Evolutionary conservation across 2,113 vertebrate genomes (phyloP).

Genomic region (Muscicapa adusta): DNA sequence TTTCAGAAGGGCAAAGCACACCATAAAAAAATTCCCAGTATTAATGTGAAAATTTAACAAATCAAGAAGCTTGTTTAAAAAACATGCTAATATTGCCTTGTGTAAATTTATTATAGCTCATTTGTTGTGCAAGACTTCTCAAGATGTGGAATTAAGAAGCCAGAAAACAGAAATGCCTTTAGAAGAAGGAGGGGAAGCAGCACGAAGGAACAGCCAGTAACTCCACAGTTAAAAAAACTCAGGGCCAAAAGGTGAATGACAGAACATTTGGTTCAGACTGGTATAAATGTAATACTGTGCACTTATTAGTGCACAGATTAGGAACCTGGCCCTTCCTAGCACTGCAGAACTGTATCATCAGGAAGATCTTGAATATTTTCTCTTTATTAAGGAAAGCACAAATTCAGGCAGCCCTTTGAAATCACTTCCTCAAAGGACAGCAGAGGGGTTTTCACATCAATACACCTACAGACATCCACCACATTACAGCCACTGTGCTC

Average conservation of each 20-base stretch:
- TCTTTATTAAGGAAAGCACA: neutral
- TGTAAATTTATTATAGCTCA: neutral
- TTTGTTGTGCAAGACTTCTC: neutral
- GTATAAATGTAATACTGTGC: neutral
- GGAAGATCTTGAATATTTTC: neutral
- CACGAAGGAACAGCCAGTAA: neutral
- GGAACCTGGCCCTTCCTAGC: neutral
- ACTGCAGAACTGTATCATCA: neutral
- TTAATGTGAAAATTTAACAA: neutral
- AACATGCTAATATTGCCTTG: neutral
- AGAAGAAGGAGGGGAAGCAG: neutral
- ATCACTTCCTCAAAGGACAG: neutral
- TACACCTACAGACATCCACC: neutral
- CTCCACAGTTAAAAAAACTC: neutral
- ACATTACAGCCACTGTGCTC: neutral
- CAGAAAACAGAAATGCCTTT: neutral
- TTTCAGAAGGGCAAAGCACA: neutral
- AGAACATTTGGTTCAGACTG: neutral
- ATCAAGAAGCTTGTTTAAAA: neutral
- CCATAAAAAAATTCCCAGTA: neutral
- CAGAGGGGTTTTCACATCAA: neutral
- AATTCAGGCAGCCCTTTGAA: neutral
- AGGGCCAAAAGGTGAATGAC: neutral
- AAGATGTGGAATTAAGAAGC: neutral
- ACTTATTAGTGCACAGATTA: neutral